Evolutionary conservation across 2,113 vertebrate genomes (phyloP), one percentile per base, ranked within the genome.

Genomic region (Podarcis muralis): DNA sequence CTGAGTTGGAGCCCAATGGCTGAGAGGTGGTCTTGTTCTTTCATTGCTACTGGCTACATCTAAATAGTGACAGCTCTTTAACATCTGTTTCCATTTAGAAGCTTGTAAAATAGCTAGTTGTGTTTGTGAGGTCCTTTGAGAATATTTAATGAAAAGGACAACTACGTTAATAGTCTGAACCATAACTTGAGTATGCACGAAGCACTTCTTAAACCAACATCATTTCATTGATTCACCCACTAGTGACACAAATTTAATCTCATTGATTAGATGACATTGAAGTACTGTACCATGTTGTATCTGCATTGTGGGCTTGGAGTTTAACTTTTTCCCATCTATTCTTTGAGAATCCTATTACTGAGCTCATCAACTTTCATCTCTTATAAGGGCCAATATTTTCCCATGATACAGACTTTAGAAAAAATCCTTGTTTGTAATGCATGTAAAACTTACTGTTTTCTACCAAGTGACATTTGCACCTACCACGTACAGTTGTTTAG

Each of bases 131-230:
- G 0, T 43, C 2, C 9, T 3, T 23, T 7, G 5, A 57, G 25
- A 11, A 76, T 20, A 53, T 77, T 76, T 18, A 68, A 13, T 40
- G 25, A 75, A 89, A 37, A 66, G 32, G 27, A n/a, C 53, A 0
- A 0, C 0, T 69, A 37, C 12, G 20, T 78, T 40, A 86, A 65
- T 18, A 83, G 40, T 69, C 27, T 43, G 40, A 84, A 23, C 43
- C 40, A 84, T 18, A n/a, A n/a, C 8, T 35, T 66, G 32, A 5
- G 35, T 40, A 37, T 2, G 12, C 80, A 48, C 53, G 66, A n/a
- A 83, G 65, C 27, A 69, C 40, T 69, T 83, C 43, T 71, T 71
- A 71, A 20, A 20, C 27, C 5, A 71, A 71, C 16, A n/a, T 30
- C 6, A 69, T 83, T 30, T 25, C 18, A 48, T 48, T 68, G 62